Base-by-base conservation (phyloP, 2,113 vertebrate species). In the Lepus europaeus region DNA sequence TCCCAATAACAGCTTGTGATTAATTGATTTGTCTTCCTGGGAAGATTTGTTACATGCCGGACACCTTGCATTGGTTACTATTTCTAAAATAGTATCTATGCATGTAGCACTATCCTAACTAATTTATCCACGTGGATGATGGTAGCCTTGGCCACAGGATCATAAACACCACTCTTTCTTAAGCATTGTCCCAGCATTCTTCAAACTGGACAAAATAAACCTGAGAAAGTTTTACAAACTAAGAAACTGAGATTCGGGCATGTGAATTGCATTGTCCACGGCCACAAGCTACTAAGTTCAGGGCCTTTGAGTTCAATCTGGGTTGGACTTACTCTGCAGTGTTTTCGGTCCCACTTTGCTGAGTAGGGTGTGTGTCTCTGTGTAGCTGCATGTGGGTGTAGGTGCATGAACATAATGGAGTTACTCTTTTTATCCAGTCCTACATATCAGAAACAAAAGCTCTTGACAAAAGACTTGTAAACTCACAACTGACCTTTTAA, bases 291-390 rank as follows among this genome's bases (percentile, higher is more conserved):
- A 63, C 11, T n/a, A 51, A 78, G 4, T 70, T 64, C 12, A 31
- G 22, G 4, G 39, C 7, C 31, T 82, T 89, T 33, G 17, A 4
- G 25, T n/a, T 69, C 27, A 93, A 49, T n/a, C 25, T 61, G 16
- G 8, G 2, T 72, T 51, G 59, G 16, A 19, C 6, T 81, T 2
- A 85, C 49, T 29, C 14, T 68, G 7, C 3, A 79, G 20, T 5
- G 56, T n/a, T 1, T 70, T 19, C 33, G 16, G 2, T 73, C 66
- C 8, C 0, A 27, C 0, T 77, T 12, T 86, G 10, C 7, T 78
- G 17, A 10, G 17, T 0, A 0, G 1, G 3, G 0, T 20, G 1
- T 36, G 23, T 80, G 9, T 53, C 3, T 33, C 12, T 68, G 22
- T 27, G 3, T n/a, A 3, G 39, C 9, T 51, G 2, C 33, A 2